phyloP scores from a whole-genome alignment of 2,888 invertebrate genomes.

The Therioaphis trifolii region DNA sequence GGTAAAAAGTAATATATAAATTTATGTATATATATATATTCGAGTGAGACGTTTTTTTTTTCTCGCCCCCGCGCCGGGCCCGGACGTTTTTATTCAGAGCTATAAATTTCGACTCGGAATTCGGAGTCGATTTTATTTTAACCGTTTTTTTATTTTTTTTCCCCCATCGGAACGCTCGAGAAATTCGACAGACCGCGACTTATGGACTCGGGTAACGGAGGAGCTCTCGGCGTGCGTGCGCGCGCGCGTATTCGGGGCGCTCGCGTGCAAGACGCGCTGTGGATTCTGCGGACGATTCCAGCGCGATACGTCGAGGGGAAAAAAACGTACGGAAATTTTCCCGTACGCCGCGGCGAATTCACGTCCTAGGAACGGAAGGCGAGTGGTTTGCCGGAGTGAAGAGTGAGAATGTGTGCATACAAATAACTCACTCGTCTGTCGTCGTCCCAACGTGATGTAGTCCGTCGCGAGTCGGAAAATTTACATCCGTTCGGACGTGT shows the following conservation, averaged over 20 bases:
- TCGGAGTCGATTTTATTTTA: neutral
- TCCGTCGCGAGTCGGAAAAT: neutral
- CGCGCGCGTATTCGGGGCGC: neutral
- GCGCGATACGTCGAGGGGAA: neutral
- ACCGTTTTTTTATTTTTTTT: too few species aligned
- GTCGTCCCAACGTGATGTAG: neutral
- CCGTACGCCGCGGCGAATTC: neutral
- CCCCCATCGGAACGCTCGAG: neutral
- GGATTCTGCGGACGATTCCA: neutral
- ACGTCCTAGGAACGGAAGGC: neutral
- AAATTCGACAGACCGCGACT: neutral
- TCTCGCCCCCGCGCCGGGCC: neutral
- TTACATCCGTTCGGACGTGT: neutral
- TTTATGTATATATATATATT: too few species aligned
- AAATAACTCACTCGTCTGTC: neutral
- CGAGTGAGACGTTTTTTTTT: slow-evolving; percentile 2
- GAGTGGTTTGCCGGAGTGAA: neutral
- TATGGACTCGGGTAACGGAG: neutral
- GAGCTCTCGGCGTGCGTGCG: neutral
- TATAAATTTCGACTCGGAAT: slow-evolving; percentile 11
- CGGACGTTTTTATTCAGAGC: slow-evolving; percentile 18
- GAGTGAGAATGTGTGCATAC: neutral
- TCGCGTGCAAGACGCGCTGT: too few species aligned
- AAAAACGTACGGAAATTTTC: neutral
- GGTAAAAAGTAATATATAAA: neutral